Evolutionary conservation across 1,140 invertebrate species (phyloP), one percentile per base, ranked within the genome.

Genomic region (Brachionus paranguensis): DNA sequence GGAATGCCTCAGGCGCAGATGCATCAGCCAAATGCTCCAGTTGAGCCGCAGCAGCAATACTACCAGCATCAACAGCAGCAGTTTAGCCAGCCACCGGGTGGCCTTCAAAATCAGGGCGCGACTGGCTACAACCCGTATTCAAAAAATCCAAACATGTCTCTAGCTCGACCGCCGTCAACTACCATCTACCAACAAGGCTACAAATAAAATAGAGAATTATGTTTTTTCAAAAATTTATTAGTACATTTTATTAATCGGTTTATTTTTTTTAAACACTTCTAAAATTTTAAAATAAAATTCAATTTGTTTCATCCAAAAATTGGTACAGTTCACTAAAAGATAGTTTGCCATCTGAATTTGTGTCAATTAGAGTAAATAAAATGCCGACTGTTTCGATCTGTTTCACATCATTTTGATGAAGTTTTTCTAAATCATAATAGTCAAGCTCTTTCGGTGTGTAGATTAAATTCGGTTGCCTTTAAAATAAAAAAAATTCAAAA

Each of bases 111-210:
- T 10, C 78, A 53, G 14, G 53, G 14, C 5, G 14, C 47, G 5
- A 17, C 53, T 60, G 53, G 53, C 53, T 60, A 20, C 53, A 81
- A 81, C 33, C 78, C 78, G 3, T 81, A 64, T 17, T 81, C 78
- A 24, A 81, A 68, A 24, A 60, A 60, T 43, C 78, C 78, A 41
- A 81, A 64, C 29, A 27, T 68, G 20, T 64, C 78, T 20, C 53
- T 60, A 81, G 78, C 41, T 37, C 78, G 78, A 29, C 78, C 78
- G 20, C 78, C 78, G 4, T 64, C 78, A 27, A 17, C 50, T 20
- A 64, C 53, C 10, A 41, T 81, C 17, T 81, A 81, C 41, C 53
- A 60, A 68, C 78, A 60, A 45, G 78, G 78, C 8, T 81, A 81
- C 41, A 81, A 81, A 81, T 81, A 65, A 64, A 50, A 1, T 29